A percentile compares a stretch with the other conserved stretches of the same genome.
Evolutionary conservation across 2,113 vertebrate species (phyloP).

Genomic region (Zosterops pallidus): DNA sequence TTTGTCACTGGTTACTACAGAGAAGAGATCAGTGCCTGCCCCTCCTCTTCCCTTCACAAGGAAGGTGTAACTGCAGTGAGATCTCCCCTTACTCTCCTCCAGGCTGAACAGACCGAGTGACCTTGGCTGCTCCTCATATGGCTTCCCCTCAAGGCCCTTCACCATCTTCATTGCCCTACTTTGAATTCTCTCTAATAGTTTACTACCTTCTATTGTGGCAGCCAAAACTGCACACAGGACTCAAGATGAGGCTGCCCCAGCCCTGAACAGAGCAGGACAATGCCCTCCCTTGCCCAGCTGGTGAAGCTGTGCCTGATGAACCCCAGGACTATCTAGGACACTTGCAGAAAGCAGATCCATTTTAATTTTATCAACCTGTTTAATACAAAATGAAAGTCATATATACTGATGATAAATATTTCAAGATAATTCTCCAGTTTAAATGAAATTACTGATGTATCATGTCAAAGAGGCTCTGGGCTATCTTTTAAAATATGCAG

Average conservation of each 20-base stretch:
- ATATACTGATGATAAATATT: neutral
- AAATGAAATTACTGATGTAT: neutral
- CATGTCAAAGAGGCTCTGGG: neutral
- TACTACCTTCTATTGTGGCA: neutral
- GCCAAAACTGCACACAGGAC: neutral
- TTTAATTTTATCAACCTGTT: conserved; percentile 18
- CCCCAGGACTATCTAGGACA: neutral
- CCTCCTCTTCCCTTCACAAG: neutral
- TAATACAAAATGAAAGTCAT: neutral
- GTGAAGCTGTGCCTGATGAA: neutral
- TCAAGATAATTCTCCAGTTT: neutral
- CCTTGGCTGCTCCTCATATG: accelerated
- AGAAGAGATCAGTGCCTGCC: neutral
- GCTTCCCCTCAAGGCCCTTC: neutral
- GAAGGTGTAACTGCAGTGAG: accelerated
- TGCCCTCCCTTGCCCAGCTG: neutral
- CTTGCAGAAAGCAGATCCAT: neutral
- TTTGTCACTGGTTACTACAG: accelerated
- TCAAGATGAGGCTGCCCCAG: neutral
- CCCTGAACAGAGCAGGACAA: neutral
- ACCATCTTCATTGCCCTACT: accelerated
- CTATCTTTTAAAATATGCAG: neutral
- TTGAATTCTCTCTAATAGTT: neutral
- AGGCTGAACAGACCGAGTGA: neutral
- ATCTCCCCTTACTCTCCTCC: neutral